Evolutionary conservation across 2,797 vertebrate genomes (phyloP).

Genomic region (Falco biarmicus): DNA sequence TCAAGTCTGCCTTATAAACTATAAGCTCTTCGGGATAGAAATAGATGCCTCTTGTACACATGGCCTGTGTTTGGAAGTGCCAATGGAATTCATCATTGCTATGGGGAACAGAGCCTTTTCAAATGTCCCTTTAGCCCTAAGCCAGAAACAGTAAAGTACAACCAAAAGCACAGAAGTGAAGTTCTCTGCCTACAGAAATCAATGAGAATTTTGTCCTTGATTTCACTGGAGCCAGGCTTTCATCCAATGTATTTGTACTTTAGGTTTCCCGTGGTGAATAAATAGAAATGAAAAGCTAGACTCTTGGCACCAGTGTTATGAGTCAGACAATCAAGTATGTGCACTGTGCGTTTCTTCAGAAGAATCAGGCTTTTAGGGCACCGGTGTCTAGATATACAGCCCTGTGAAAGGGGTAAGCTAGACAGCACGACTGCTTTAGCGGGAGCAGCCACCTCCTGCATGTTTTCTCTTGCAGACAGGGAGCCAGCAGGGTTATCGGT

Average conservation of each 20-base stretch:
- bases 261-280: slow-evolving; percentile 53
- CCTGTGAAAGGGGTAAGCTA: background rate
- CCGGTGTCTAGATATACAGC: background rate
- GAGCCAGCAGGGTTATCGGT: background rate
- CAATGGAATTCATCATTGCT: background rate
- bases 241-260: slow-evolving; percentile 37
- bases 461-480: background rate
- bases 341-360: background rate
- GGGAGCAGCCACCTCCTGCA: background rate
- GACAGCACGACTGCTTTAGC: background rate
- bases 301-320: slow-evolving; percentile 7
- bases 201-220: slow-evolving; percentile 43
- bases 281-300: slow-evolving; percentile 25
- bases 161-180: slow-evolving; percentile 25
- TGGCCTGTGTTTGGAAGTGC: background rate
- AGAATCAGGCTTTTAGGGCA: background rate
- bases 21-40: background rate
- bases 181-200: slow-evolving; percentile 33
- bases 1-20: background rate
- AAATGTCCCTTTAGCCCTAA: background rate
- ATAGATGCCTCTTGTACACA: slow-evolving; percentile 33
- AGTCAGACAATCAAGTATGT: slow-evolving; percentile 57
- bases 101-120: slow-evolving; percentile 10
- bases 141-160: slow-evolving; percentile 32
- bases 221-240: slow-evolving; percentile 22